phyloP scores from a whole-genome alignment of 2,888 invertebrate genomes.

The Dastarcus helophoroides region DNA sequence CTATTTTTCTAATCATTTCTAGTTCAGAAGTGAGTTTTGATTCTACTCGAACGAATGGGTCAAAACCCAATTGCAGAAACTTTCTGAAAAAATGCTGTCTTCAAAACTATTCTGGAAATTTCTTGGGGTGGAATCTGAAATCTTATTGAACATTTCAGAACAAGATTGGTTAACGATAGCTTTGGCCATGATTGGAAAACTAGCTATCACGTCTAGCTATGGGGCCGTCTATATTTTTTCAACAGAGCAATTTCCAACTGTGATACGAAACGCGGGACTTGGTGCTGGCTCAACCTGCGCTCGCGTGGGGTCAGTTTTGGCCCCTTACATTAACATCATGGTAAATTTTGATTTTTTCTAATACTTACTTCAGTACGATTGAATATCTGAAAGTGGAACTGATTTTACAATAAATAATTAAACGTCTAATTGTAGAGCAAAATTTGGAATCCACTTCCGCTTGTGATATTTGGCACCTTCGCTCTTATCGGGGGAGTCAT shows the following conservation, averaged over 20 bases:
- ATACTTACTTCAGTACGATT: too few relatives aligned
- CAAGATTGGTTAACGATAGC: conserved; percentile 45
- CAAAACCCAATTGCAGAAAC: too few relatives aligned
- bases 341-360: conserved; percentile 31
- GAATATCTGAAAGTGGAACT: too few relatives aligned
- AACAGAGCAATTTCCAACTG: conserved; percentile 65
- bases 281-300: conserved; percentile 54
- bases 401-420: too few relatives aligned
- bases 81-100: too few relatives aligned
- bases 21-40: too few relatives aligned
- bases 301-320: conserved; percentile 49
- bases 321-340: conserved; percentile 47
- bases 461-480: conserved; percentile 47
- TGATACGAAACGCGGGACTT: conserved; percentile 52
- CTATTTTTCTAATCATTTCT: too few relatives aligned
- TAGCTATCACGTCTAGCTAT: conserved; percentile 62
- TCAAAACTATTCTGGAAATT: too few relatives aligned
- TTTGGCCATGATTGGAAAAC: conserved; percentile 59
- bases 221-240: conserved; percentile 63
- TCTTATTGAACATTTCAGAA: too few relatives aligned
- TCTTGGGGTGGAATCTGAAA: too few relatives aligned
- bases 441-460: conserved; percentile 46
- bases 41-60: too few relatives aligned
- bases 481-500: conserved; percentile 45
- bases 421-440: conserved; percentile 39